These are phyloP conservation scores for Fundulus diaphanus DNA, from an alignment of 2,797 vertebrate genomes.

Conservation along the genomic window DNA sequence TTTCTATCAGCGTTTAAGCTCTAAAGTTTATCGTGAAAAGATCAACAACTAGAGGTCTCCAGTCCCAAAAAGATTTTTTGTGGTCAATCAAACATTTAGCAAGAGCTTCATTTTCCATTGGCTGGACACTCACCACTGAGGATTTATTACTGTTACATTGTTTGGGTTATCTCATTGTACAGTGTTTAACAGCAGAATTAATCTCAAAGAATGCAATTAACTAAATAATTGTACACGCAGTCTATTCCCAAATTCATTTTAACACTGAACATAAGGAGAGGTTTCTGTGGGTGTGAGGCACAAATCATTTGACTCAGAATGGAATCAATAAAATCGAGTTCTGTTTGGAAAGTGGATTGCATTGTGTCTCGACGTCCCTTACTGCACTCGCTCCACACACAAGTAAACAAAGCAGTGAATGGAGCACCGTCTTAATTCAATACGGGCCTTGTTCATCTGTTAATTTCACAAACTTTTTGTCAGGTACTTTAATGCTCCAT, in stretches of 20 bases:
- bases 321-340: constrained; percentile 58
- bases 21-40: neutral
- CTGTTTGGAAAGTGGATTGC: constrained; percentile 38
- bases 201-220: neutral
- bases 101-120: neutral
- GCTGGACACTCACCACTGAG: neutral
- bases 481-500: constrained; percentile 49
- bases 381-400: constrained; percentile 20
- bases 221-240: neutral
- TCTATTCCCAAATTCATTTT: neutral
- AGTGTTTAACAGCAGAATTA: constrained; percentile 1
- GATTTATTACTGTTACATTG: neutral
- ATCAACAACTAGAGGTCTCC: no score
- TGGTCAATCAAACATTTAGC: neutral
- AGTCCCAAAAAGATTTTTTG: no score
- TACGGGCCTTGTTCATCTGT: constrained; percentile 41
- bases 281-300: neutral
- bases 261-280: constrained; percentile 10
- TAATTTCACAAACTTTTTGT: constrained; percentile 49
- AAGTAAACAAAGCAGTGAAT: constrained; percentile 62
- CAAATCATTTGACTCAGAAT: constrained; percentile 60
- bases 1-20: neutral
- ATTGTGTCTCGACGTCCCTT: constrained; percentile 22
- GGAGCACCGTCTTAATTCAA: constrained; percentile 63
- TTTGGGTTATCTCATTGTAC: neutral